Percentiles rank a stretch among this genome's conserved stretches.
Conservation (phyloP, 2,888 invertebrate genomes). For the Sphecodes monilicornis region DNA sequence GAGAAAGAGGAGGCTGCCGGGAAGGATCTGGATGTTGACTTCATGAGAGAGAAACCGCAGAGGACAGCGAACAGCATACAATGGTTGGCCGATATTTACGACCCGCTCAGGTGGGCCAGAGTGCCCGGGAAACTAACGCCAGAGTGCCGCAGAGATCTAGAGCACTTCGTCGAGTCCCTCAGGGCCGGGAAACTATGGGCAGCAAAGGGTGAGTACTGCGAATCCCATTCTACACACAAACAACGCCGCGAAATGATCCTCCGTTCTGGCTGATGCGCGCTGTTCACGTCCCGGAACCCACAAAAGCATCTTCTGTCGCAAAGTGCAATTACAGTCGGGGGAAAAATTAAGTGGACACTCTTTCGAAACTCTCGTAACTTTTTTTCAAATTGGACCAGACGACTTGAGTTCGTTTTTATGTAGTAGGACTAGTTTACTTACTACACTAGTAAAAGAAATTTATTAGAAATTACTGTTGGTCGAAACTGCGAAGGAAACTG, state of each 20-base stretch:
- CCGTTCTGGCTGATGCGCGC: not conserved
- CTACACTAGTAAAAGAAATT: too few species aligned
- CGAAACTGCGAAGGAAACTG: too few species aligned
- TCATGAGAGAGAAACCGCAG: slow-evolving; percentile 78
- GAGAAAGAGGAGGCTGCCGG: slow-evolving; percentile 61
- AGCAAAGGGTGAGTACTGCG: slow-evolving; percentile 89
- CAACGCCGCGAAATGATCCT: not conserved
- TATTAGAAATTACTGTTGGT: too few species aligned
- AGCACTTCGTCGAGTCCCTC: slow-evolving; percentile 86
- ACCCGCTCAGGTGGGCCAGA: slow-evolving; percentile 87
- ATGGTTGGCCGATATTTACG: slow-evolving; percentile 88
- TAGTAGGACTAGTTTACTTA: too few species aligned
- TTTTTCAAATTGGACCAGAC: not conserved
- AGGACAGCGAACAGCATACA: slow-evolving; percentile 85
- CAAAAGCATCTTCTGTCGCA: not conserved
- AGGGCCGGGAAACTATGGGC: slow-evolving; percentile 90
- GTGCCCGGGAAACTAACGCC: slow-evolving; percentile 86
- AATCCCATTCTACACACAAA: not conserved
- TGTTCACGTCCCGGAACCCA: not conserved
- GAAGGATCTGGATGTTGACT: slow-evolving; percentile 78
- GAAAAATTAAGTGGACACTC: not conserved
- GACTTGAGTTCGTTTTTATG: too few species aligned
- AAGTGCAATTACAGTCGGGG: not conserved
- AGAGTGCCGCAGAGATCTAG: slow-evolving; percentile 87
- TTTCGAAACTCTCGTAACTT: too few species aligned